Base-by-base conservation (phyloP, 2,797 vertebrate species). In the Lycodopsis pacificus region DNA sequence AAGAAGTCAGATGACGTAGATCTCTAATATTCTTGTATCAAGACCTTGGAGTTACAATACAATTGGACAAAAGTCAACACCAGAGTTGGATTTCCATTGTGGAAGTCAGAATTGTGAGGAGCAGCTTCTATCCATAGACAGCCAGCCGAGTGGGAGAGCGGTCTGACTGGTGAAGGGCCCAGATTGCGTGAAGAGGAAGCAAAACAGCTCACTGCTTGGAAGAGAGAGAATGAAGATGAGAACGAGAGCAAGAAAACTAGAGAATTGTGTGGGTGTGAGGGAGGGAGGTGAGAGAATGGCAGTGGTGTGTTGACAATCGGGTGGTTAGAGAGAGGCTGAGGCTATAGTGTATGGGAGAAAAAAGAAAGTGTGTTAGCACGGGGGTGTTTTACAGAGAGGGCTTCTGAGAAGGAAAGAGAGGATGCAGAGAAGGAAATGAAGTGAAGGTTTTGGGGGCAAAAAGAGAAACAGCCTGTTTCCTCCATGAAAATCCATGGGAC, bases 381-480 rank as follows among this genome's bases (percentile, higher is more conserved):
- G n/a, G 74, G 80, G 54, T 25, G 66, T 63, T 76, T 25, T 72
- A 61, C 71, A 67, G 59, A 84, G 56, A 65, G 76, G 68, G 73
- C 56, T 74, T 85, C 77, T 62, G 57, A 67, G 67, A 77, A 56
- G 85, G 82, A 84, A 90, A 72, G 79, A 82, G 82, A 82, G 91
- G 85, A 88, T 85, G 75, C 70, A 81, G 76, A 74, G 54, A 85
- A 90, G 93, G 89, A 91, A 92, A 92, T 91, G 82, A 92, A 92
- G 87, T 57, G 67, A 77, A 86, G 86, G 84, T 77, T 54, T 63
- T 66, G 77, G 84, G 82, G 86, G 71, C 76, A 79, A 77, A 83
- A 89, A 83, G 82, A 91, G 81, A 88, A 91, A 91, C 86, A 85
- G 82, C 65, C 83, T 85, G 90, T 93, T 96, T 96, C 94, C 94